phyloP scores from a whole-genome alignment of 2,113 vertebrate species.

The Thalassarche chlororhynchos region DNA sequence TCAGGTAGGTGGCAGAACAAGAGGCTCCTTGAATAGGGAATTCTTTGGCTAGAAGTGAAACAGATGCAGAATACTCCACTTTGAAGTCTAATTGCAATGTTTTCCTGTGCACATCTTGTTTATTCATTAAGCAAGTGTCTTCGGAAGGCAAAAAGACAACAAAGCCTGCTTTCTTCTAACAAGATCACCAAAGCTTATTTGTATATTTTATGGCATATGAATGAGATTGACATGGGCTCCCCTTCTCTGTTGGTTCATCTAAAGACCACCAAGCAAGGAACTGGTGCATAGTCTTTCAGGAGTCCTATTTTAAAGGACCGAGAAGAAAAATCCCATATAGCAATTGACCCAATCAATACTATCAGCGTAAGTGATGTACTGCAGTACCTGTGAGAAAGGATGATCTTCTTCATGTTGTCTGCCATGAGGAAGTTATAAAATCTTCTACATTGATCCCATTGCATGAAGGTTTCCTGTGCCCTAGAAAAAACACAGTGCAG shows the following conservation, averaged over 20 bases:
- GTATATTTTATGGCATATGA: background rate
- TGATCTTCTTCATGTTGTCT: conserved; percentile 99
- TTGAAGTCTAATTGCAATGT: background rate
- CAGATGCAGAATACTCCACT: conserved; percentile 33
- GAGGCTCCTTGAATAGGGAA: conserved; percentile 27
- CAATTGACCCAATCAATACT: background rate
- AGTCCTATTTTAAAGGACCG: background rate
- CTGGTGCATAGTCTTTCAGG: background rate
- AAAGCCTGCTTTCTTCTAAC: background rate
- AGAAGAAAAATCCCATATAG: background rate
- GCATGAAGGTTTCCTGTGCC: conserved; percentile 97
- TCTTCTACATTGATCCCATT: conserved; percentile 96
- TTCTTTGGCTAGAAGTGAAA: conserved; percentile 58
- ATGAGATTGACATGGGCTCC: background rate
- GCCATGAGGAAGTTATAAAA: conserved; percentile 99
- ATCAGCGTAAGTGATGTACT: background rate
- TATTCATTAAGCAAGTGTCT: background rate
- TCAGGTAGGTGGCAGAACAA: conserved; percentile 41
- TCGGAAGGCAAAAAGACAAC: background rate
- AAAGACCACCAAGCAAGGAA: background rate
- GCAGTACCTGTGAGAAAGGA: conserved; percentile 93
- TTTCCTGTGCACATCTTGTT: background rate
- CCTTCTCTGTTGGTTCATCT: background rate
- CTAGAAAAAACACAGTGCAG: conserved; percentile 66
- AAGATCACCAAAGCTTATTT: background rate